phyloP scores from a whole-genome alignment of 53 echinoderm and acorn worm genomes.

The Astropecten irregularis region DNA sequence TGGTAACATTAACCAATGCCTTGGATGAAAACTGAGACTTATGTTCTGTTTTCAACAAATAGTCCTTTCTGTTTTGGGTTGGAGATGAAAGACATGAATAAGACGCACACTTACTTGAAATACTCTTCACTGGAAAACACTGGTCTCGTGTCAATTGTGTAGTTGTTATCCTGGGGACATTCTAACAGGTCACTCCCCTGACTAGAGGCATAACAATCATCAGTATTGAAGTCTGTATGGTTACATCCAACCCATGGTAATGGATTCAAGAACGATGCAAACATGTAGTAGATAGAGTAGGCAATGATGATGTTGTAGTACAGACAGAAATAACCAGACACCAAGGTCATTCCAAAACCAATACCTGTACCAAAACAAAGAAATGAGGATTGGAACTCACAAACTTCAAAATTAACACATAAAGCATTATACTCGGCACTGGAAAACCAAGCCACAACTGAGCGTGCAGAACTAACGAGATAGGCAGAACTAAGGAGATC shows the following conservation, averaged over 20 bases:
- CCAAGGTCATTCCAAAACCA: slow-evolving; percentile 77
- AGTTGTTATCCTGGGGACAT: slow-evolving; percentile 16
- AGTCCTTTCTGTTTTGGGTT: too few relatives aligned
- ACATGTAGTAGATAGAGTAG: slow-evolving; percentile 83
- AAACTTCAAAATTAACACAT: too few relatives aligned
- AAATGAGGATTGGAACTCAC: background rate
- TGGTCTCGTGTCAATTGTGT: background rate
- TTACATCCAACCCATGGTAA: slow-evolving; percentile 75
- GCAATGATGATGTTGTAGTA: slow-evolving; percentile 92
- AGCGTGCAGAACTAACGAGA: too few relatives aligned
- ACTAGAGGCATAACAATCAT: slow-evolving; percentile 41
- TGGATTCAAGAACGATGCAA: slow-evolving; percentile 67
- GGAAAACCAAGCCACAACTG: too few relatives aligned
- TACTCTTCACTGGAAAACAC: slow-evolving; percentile 76
- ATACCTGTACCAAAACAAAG: slow-evolving; percentile 64
- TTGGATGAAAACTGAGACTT: too few relatives aligned
- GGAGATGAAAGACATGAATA: too few relatives aligned
- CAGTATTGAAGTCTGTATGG: slow-evolving; percentile 73
- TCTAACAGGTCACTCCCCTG: background rate
- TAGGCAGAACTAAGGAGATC: too few relatives aligned
- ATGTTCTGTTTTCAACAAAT: too few relatives aligned
- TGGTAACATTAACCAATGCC: too few relatives aligned
- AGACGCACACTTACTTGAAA: slow-evolving; percentile 74
- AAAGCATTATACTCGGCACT: too few relatives aligned
- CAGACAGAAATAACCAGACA: slow-evolving; percentile 79